phyloP scores from a whole-genome alignment of 1,140 invertebrate genomes.

The Psilanteris sp. region DNA sequence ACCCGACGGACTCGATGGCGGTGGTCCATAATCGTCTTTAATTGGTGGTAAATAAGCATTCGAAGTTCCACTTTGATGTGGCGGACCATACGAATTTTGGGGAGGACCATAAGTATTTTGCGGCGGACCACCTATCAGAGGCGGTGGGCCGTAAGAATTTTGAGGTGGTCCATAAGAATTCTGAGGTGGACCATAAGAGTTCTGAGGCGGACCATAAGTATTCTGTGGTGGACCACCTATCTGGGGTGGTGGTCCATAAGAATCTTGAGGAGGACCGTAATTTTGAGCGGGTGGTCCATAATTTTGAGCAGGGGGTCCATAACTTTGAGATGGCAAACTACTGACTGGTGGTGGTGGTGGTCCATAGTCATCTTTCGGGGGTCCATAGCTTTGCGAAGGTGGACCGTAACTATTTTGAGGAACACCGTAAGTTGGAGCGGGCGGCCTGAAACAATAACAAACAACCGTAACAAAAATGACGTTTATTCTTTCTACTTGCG shows the following conservation, averaged over 20 bases:
- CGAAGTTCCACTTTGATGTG: background rate
- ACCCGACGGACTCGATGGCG: background rate
- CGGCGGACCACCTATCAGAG: slow-evolving; percentile 3
- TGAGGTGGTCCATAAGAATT: slow-evolving; percentile 1
- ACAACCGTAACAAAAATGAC: background rate
- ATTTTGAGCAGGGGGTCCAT: slow-evolving; percentile 66
- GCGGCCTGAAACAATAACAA: slow-evolving; percentile 7
- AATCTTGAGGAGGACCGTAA: slow-evolving; percentile 31
- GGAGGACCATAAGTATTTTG: slow-evolving; percentile 21
- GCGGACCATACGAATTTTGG: slow-evolving; percentile 16
- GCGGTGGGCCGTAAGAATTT: slow-evolving; percentile 12
- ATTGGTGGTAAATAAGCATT: slow-evolving; percentile 12
- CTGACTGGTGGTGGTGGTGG: no score
- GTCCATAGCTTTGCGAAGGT: slow-evolving; percentile 17
- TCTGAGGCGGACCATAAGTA: slow-evolving; percentile 22
- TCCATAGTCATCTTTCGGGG: no score
- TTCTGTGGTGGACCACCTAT: slow-evolving; percentile 3
- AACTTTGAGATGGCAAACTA: slow-evolving; percentile 68
- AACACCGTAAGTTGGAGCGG: background rate
- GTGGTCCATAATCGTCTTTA: slow-evolving; percentile 9
- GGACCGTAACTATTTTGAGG: slow-evolving; percentile 18
- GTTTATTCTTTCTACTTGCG: no score
- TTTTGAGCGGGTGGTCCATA: slow-evolving; percentile 10
- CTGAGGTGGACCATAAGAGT: slow-evolving; percentile 6
- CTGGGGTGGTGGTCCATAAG: slow-evolving; percentile 3